A percentile compares a stretch with the other conserved stretches of the same genome.
phyloP scores from a whole-genome alignment of 2,888 invertebrate species.

The Scrobipalpa costella region DNA sequence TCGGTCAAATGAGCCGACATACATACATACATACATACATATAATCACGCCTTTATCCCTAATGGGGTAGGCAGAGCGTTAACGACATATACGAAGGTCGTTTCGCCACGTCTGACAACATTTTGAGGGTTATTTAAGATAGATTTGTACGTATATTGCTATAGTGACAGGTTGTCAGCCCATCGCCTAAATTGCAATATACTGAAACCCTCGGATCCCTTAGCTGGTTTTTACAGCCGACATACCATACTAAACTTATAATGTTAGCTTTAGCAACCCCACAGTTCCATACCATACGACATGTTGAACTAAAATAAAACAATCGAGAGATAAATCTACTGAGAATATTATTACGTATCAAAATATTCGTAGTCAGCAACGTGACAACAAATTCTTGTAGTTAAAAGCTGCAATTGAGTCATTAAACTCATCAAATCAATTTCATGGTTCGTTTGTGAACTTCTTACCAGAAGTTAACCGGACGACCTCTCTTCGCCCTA shows the following conservation, averaged over 20 bases:
- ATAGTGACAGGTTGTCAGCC: too few species aligned
- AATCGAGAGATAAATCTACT: background rate
- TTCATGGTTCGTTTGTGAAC: background rate
- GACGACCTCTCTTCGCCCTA: background rate
- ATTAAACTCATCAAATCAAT: constrained; percentile 1
- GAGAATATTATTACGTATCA: background rate
- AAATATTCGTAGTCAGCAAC: background rate
- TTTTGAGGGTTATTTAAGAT: too few species aligned
- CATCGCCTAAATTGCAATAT: too few species aligned
- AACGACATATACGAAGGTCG: too few species aligned
- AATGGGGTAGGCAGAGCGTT: too few species aligned
- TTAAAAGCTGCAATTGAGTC: background rate
- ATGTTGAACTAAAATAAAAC: background rate
- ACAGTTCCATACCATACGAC: background rate
- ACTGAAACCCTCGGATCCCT: too few species aligned
- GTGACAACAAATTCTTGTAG: background rate
- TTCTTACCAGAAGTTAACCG: too few species aligned
- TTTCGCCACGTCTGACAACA: too few species aligned
- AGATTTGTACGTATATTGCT: too few species aligned
- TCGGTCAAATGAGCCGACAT: constrained; percentile 27
- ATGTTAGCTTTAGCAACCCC: background rate
- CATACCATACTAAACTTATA: constrained; percentile 20
- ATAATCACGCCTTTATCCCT: too few species aligned
- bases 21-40: too few species aligned
- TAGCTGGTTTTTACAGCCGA: too few species aligned